phyloP scores from a whole-genome alignment of 35 echinoderm and acorn worm species.

The Patiria miniata region DNA sequence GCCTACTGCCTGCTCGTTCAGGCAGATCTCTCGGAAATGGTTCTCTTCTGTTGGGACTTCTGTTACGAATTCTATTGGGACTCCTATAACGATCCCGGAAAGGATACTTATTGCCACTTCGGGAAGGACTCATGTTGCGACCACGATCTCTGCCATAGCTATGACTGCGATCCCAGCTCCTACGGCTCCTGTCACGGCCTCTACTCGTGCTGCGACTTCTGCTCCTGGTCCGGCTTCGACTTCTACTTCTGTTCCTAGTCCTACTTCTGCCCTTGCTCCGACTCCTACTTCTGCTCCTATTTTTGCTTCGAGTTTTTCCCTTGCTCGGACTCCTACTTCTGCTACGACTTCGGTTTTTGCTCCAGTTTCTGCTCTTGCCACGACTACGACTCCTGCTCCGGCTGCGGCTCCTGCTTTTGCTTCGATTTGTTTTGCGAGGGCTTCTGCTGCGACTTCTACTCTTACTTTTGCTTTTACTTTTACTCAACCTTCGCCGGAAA shows the following conservation, averaged over 20 bases:
- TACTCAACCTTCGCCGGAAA: neutral
- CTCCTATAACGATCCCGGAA: too few relatives aligned
- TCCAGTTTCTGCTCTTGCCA: neutral
- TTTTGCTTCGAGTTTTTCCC: neutral
- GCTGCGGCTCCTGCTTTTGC: slow-evolving; percentile 8
- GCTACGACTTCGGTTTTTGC: slow-evolving; percentile 29
- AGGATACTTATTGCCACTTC: too few relatives aligned
- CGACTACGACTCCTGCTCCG: neutral
- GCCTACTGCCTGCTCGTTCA: neutral
- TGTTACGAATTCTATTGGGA: neutral
- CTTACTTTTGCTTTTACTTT: neutral
- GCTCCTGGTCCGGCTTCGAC: neutral
- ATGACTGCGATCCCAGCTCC: neutral
- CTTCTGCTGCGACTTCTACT: neutral
- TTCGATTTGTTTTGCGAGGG: neutral
- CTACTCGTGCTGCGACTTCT: neutral
- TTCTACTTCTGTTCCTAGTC: neutral
- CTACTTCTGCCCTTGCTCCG: neutral
- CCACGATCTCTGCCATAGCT: neutral
- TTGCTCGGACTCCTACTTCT: slow-evolving; percentile 18
- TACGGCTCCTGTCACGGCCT: neutral
- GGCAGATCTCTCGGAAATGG: neutral
- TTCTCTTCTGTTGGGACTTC: neutral
- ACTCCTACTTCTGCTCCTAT: neutral
- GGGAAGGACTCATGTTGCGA: neutral